Conservation (phyloP, 1,140 invertebrate genomes). For the Aphidius ervi region DNA sequence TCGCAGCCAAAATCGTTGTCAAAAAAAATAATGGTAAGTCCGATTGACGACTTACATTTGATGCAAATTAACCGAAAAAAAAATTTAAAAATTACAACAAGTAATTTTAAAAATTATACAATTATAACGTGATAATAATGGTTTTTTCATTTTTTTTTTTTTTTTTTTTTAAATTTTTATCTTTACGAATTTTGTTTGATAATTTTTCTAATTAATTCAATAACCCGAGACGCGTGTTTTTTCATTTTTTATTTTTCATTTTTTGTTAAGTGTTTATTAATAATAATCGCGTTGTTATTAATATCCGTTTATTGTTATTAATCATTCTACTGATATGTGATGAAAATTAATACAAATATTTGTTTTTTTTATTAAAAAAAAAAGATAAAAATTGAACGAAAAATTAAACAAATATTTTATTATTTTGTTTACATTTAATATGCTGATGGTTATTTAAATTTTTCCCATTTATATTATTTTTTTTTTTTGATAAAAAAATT, state of each 20-base stretch:
- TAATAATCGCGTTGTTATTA: not conserved
- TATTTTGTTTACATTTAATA: no score
- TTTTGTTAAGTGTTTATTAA: constrained; percentile 1
- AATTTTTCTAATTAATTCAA: constrained; percentile 8
- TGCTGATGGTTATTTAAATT: no score
- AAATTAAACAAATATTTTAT: no score
- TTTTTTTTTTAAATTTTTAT: not conserved
- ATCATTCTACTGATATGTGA: no score
- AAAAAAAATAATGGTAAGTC: constrained; percentile 59
- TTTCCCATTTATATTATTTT: no score
- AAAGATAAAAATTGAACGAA: no score
- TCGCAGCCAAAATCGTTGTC: constrained; percentile 58
- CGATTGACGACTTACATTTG: constrained; percentile 48
- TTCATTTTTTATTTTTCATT: not conserved
- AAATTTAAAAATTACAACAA: constrained; percentile 5
- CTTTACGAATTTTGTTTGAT: not conserved
- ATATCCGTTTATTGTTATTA: not conserved
- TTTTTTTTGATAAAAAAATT: no score
- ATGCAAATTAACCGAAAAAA: constrained; percentile 35
- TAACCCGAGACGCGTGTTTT: constrained; percentile 16
- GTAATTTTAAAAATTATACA: not conserved
- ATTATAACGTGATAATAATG: constrained; percentile 4
- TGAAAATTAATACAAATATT: no score
- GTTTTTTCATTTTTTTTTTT: not conserved
- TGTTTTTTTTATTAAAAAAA: no score